These are phyloP conservation scores for Luidia sarsii DNA, from an alignment of 53 echinoderm and acorn worm genomes.

Conservation along the genomic window DNA sequence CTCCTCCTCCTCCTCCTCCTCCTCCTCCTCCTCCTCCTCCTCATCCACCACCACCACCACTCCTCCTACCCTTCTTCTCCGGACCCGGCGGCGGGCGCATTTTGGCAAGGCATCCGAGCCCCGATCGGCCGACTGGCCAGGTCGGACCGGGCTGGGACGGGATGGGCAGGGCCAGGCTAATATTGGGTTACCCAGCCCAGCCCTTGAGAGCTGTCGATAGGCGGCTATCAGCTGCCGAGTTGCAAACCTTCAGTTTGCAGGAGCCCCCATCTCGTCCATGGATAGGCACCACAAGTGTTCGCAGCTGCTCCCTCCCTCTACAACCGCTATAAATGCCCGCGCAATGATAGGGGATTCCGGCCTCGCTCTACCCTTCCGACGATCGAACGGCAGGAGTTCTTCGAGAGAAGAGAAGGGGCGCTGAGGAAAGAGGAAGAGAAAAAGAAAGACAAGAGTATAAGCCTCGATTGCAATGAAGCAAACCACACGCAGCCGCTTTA, in stretches of 20 bases:
- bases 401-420: background rate
- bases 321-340: background rate
- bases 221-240: constrained; percentile 24
- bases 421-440: background rate
- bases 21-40: no score
- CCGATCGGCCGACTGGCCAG: no score
- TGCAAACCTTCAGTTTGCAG: constrained; percentile 43
- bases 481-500: background rate
- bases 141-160: no score
- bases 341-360: constrained; percentile 46
- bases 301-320: constrained; percentile 34
- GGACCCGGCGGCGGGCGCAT: no score
- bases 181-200: constrained; percentile 40
- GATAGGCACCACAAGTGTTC: constrained; percentile 46
- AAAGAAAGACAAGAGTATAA: background rate
- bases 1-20: no score
- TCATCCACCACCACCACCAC: no score
- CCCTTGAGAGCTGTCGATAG: constrained; percentile 35
- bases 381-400: constrained; percentile 21
- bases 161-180: constrained; percentile 3
- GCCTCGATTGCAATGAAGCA: background rate
- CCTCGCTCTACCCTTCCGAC: background rate
- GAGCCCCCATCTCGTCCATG: constrained; percentile 2
- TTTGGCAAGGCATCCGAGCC: no score
- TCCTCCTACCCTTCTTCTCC: no score